Evolutionary conservation across 1,140 invertebrate species (phyloP).

Genomic region (Laodelphax striatellus): DNA sequence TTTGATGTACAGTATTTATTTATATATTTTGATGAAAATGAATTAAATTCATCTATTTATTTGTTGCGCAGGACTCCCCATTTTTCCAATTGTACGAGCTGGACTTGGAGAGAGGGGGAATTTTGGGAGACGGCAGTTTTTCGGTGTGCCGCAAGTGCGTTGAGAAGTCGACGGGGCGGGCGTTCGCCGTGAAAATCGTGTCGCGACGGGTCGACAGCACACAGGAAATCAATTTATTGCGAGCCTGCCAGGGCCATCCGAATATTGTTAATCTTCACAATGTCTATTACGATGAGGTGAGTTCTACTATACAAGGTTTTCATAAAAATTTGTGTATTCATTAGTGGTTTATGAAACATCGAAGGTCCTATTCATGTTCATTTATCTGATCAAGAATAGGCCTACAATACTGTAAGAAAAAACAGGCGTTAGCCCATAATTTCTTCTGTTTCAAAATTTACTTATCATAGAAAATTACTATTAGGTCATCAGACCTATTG

Average conservation of each 20-base stretch:
- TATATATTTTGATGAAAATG: too few species aligned
- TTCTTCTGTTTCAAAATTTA: too few species aligned
- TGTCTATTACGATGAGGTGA: slow-evolving; percentile 64
- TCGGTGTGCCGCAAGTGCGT: slow-evolving; percentile 77
- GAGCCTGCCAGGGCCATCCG: slow-evolving; percentile 71
- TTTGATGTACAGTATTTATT: too few species aligned
- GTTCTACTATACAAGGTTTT: background rate
- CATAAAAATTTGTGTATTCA: too few species aligned
- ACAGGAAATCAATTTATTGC: slow-evolving; percentile 65
- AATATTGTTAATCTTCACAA: slow-evolving; percentile 81
- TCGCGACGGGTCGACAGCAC: slow-evolving; percentile 61
- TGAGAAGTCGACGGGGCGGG: slow-evolving; percentile 53
- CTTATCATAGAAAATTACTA: too few species aligned
- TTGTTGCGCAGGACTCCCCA: slow-evolving; percentile 52
- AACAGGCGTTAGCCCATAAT: too few species aligned
- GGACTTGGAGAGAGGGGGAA: slow-evolving; percentile 43
- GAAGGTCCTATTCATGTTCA: too few species aligned
- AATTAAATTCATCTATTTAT: too few species aligned
- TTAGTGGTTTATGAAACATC: too few species aligned
- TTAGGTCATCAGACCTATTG: too few species aligned
- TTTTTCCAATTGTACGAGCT: slow-evolving; percentile 82
- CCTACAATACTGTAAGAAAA: too few species aligned
- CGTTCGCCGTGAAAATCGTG: slow-evolving; percentile 87
- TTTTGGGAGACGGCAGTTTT: slow-evolving; percentile 80
- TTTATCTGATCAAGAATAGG: too few species aligned